Evolutionary conservation across 2,113 vertebrate genomes (phyloP), one percentile per base, ranked within the genome.

Genomic region (Seriola quinqueradiata): DNA sequence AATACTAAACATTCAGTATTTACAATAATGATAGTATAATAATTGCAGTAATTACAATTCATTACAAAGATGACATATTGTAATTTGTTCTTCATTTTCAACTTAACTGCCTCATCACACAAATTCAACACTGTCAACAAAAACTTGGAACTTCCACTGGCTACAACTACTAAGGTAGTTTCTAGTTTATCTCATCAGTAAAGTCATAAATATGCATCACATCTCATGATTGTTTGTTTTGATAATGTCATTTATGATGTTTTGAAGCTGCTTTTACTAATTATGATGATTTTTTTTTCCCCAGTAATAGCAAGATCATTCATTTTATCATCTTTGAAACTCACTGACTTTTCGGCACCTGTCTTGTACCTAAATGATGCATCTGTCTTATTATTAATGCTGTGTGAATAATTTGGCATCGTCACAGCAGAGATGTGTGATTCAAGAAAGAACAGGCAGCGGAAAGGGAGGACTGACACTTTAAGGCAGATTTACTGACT

Each of bases 21-120:
- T 87, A 85, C 72, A 84, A 87, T 89, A 91, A 89, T 92, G 79
- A 83, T 71, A 66, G 44, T 70, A 65, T 74, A 79, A 55, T 79
- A 85, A 82, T 83, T 81, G 40, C 70, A 70, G 83, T 84, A 75
- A 93, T 90, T 88, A 79, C 57, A 75, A 61, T 66, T 73, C 44
- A 85, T 90, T 82, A 77, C 66, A 85, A 89, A 82, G 72, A 79
- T 66, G 61, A 46, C 70, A 79, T 84, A 72, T 70, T 81, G 76
- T 71, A 79, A 87, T 89, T 89, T 87, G 59, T 75, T 83, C 34
- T 79, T 74, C 44, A 77, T 82, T 85, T 83, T 84, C 75, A 79
- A 44, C 52, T 68, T 68, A 78, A 66, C 79, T 70, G 74, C 79
- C 55, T 88, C 68, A 80, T 89, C 70, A 88, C 59, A 78, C 70